phyloP scores from a whole-genome alignment of 2,888 invertebrate genomes.

The Cosmopolites sordidus region DNA sequence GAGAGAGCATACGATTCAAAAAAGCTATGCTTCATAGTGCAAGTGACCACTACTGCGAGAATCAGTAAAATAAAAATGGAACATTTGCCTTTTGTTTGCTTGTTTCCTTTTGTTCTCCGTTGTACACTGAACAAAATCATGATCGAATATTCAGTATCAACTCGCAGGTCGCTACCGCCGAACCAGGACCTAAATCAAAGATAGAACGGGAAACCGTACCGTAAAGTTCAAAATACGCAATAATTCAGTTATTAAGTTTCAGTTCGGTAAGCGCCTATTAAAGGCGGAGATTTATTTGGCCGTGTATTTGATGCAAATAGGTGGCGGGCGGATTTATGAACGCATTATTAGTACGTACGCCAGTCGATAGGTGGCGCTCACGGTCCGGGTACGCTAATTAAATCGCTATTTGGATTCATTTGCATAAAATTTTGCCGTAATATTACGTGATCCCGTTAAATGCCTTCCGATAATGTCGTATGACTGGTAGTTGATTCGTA shows the following conservation, averaged over 20 bases:
- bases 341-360: constrained; percentile 3
- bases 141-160: too few relatives aligned
- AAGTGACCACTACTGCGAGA: too few relatives aligned
- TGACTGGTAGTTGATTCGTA: background rate
- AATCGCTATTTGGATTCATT: constrained; percentile 16
- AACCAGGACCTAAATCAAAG: too few relatives aligned
- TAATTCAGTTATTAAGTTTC: constrained; percentile 11
- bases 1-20: too few relatives aligned
- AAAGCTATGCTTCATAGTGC: too few relatives aligned
- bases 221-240: constrained; percentile 8
- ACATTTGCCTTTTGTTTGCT: too few relatives aligned
- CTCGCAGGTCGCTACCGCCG: too few relatives aligned
- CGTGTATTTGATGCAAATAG: constrained; percentile 14
- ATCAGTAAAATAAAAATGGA: too few relatives aligned
- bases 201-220: too few relatives aligned
- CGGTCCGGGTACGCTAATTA: constrained; percentile 12
- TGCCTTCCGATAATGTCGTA: background rate
- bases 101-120: too few relatives aligned
- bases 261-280: constrained; percentile 4
- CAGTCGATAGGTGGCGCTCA: constrained; percentile 12
- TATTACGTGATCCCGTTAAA: constrained; percentile 4
- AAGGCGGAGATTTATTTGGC: constrained; percentile 9
- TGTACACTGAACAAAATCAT: too few relatives aligned
- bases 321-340: constrained; percentile 5
- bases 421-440: constrained; percentile 16